These are phyloP conservation scores for Drosophila mulleri DNA, from an alignment of 2,888 invertebrate species.

Conservation along the genomic window DNA sequence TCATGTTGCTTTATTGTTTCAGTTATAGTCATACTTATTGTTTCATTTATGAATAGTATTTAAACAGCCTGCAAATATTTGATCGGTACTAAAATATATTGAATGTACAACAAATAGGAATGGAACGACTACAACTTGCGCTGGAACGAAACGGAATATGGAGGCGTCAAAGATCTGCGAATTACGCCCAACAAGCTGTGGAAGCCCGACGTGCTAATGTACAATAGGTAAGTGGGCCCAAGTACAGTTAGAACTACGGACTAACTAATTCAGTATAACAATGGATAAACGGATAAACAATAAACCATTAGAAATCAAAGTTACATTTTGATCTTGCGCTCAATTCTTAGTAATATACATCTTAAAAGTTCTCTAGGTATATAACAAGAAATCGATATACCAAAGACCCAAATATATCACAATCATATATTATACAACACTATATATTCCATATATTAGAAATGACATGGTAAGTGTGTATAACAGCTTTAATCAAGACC, in stretches of 20 bases:
- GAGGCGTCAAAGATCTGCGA: conserved; percentile 96
- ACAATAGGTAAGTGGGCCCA: conserved; percentile 93
- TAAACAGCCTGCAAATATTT: conserved; percentile 14
- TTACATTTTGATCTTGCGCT: conserved; percentile 58
- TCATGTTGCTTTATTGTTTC: conserved; percentile 73
- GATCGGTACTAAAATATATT: conserved; percentile 48
- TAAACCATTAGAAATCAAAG: conserved; percentile 47
- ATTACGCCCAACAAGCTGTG: conserved; percentile 98
- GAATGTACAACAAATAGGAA: conserved; percentile 88
- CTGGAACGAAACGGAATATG: conserved; percentile 98
- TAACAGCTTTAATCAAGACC: conserved; percentile 3
- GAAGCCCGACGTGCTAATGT: conserved; percentile 99
- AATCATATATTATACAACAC: conserved; percentile 7
- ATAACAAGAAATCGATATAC: conserved; percentile 23
- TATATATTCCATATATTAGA: conserved; percentile 22
- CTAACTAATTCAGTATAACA: conserved; percentile 49
- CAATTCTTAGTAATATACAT: conserved; percentile 19
- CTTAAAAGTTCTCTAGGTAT: conserved; percentile 31
- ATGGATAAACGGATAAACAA: conserved; percentile 51
- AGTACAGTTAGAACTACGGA: conserved; percentile 22
- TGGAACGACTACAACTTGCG: conserved; percentile 99
- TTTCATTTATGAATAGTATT: conserved; percentile 24
- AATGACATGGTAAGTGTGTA: conserved; percentile 58
- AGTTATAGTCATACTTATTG: conserved; percentile 26
- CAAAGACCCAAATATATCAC: conserved; percentile 11